A percentile compares a stretch with the other conserved stretches of the same genome.
Conservation (phyloP, 1,140 invertebrate genomes). For the Doryteuthis pealeii region DNA sequence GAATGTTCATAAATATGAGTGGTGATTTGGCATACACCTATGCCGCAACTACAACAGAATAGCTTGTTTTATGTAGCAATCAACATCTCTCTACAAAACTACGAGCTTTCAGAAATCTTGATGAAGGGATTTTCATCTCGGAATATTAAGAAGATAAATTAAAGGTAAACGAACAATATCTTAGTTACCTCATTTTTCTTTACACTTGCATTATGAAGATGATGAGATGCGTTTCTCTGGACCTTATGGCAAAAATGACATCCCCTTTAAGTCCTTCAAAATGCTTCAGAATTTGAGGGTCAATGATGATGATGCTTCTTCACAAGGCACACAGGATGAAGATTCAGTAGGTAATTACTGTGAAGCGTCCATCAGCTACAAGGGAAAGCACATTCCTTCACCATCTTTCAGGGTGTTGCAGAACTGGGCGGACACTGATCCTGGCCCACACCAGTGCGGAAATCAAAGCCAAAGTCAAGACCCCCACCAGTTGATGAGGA, state of each 20-base stretch:
- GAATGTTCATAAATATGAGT: too few species aligned
- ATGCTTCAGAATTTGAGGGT: slow-evolving; percentile 65
- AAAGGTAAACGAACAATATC: too few species aligned
- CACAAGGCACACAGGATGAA: background rate
- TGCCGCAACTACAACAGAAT: too few species aligned
- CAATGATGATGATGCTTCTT: slow-evolving; percentile 22
- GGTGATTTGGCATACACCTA: too few species aligned
- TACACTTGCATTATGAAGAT: slow-evolving; percentile 64
- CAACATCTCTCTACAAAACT: too few species aligned
- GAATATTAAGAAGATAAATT: too few species aligned
- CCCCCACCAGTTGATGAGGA: slow-evolving; percentile 6
- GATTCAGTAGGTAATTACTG: slow-evolving; percentile 47
- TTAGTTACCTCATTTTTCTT: too few species aligned
- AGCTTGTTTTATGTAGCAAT: too few species aligned
- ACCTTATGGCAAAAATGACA: slow-evolving; percentile 68
- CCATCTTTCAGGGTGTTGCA: slow-evolving; percentile 83
- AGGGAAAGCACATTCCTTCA: slow-evolving; percentile 80
- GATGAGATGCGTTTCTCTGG: slow-evolving; percentile 65
- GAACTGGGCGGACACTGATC: slow-evolving; percentile 41
- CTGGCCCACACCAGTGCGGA: background rate
- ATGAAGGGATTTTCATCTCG: too few species aligned
- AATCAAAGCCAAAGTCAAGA: background rate
- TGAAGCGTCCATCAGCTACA: slow-evolving; percentile 65
- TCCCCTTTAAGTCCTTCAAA: slow-evolving; percentile 73
- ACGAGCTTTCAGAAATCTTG: too few species aligned